Base-by-base conservation (phyloP, 2,888 invertebrate species). In the Hipparchia sbordonii region DNA sequence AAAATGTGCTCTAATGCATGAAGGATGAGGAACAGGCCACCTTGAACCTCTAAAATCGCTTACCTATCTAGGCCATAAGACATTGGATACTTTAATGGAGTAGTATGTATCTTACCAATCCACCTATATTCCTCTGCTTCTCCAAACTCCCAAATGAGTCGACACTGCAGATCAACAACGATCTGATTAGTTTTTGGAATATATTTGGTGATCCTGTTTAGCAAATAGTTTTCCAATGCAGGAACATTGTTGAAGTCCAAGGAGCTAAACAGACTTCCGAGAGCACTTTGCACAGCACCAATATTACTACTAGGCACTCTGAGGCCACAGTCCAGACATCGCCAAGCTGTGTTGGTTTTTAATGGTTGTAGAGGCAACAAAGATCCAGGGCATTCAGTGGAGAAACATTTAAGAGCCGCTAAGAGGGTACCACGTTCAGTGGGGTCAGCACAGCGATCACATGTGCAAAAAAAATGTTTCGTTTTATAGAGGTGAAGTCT, bases 381-480 rank as follows among this genome's bases (percentile, higher is more conserved):
- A 13, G 91, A 88, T 6, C 96, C 95, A 0, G 87, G 84, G 79
- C 95, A 95, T 62, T 89, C 84, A 6, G 89, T 83, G 67, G 91
- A 88, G 79, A 94, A 94, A 78, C 96, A 96, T 74, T 92, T 91
- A 0, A 96, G 86, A 46, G 95, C 95, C n/a, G 94, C 92, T 66
- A 96, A 85, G 8, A 91, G 83, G 0, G 95, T 94, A 1, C 95
- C 96, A 75, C 95, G 94, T 89, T 96, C 96, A 59, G 95, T 95
- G 0, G 95, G 95, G 84, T 97, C 96, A 1, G 90, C 85, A 82
- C 97, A 97, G 70, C 97, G 91, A 3, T 88, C 84, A 82, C 97
- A 97, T 71, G 85, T 87, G 82, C 97, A 97, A 66, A 91, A 84
- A 82, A 97, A 97, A 84, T 96, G 95, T 87, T 97, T 97, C 0